phyloP scores from a whole-genome alignment of 2,797 vertebrate genomes.

The Setipinna tenuifilis region DNA sequence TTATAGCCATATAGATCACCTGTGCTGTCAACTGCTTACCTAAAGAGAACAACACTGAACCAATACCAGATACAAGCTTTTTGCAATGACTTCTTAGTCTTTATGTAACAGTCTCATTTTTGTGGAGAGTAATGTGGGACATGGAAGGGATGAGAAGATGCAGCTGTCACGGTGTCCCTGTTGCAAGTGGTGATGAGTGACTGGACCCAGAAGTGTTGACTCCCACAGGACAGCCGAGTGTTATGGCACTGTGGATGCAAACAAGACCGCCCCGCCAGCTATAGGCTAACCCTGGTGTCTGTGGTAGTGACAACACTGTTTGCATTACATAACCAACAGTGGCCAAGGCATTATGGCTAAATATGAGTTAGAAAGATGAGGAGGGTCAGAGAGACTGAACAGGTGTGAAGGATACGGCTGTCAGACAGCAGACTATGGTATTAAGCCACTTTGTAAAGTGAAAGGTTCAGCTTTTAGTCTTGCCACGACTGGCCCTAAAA shows the following conservation, averaged over 20 bases:
- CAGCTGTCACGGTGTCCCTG: neutral
- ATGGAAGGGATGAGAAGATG: neutral
- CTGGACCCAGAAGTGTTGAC: constrained; percentile 21
- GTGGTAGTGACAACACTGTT: constrained; percentile 79
- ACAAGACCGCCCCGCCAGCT: constrained; percentile 47
- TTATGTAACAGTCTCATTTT: neutral
- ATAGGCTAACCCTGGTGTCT: constrained; percentile 60
- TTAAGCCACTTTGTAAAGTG: constrained; percentile 32
- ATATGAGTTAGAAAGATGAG: constrained; percentile 64
- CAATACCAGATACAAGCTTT: neutral
- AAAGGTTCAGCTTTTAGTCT: constrained; percentile 52
- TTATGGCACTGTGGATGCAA: constrained; percentile 68
- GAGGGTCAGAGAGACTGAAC: constrained; percentile 44
- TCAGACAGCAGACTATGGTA: constrained; percentile 35
- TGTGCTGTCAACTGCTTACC: neutral
- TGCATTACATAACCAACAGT: constrained; percentile 72
- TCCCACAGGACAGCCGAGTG: constrained; percentile 50
- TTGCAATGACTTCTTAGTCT: neutral
- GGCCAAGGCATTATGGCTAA: constrained; percentile 57
- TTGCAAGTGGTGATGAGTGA: constrained; percentile 29
- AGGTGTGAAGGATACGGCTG: constrained; percentile 36
- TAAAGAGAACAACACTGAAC: neutral
- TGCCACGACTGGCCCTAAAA: constrained; percentile 22
- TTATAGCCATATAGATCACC: too few species aligned
- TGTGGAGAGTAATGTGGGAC: neutral